phyloP scores from a whole-genome alignment of 2,797 vertebrate genomes.

The Orientallactaga sibirica region DNA sequence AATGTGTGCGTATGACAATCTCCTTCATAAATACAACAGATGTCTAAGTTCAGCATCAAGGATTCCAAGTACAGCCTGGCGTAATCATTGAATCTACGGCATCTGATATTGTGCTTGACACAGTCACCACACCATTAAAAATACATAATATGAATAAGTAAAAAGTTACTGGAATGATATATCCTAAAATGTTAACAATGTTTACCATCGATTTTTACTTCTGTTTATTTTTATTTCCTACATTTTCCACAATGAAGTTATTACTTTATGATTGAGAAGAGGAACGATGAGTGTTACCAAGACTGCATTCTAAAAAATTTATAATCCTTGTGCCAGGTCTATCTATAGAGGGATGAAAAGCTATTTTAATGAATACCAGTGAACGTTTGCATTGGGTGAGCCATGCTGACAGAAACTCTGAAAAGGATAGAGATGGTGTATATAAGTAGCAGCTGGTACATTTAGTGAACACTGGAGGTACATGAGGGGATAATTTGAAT shows the following conservation, averaged over 20 bases:
- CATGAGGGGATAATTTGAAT: constrained; percentile 55
- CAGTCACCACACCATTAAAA: not conserved
- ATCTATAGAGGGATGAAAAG: constrained; percentile 25
- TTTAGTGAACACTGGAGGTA: constrained; percentile 47
- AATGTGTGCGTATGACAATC: not conserved
- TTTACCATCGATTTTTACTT: constrained; percentile 44
- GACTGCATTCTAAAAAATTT: not conserved
- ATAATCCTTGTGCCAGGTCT: not conserved
- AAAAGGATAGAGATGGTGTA: constrained; percentile 31
- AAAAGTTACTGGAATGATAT: not conserved
- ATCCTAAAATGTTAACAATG: not conserved
- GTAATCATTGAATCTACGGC: not conserved
- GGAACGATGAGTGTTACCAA: not conserved
- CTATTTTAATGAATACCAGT: constrained; percentile 55
- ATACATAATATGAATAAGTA: not conserved
- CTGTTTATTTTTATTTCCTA: constrained; percentile 10
- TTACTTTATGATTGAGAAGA: constrained; percentile 7
- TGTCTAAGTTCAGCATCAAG: not conserved
- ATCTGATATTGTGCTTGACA: not conserved
- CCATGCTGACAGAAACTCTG: constrained; percentile 50
- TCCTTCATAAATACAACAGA: constrained; percentile 25
- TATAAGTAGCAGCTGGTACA: constrained; percentile 52
- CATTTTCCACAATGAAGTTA: not conserved
- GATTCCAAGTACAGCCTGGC: not conserved
- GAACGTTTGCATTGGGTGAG: constrained; percentile 57